phyloP scores from a whole-genome alignment of 2,113 vertebrate genomes.

The Otus sunia region DNA sequence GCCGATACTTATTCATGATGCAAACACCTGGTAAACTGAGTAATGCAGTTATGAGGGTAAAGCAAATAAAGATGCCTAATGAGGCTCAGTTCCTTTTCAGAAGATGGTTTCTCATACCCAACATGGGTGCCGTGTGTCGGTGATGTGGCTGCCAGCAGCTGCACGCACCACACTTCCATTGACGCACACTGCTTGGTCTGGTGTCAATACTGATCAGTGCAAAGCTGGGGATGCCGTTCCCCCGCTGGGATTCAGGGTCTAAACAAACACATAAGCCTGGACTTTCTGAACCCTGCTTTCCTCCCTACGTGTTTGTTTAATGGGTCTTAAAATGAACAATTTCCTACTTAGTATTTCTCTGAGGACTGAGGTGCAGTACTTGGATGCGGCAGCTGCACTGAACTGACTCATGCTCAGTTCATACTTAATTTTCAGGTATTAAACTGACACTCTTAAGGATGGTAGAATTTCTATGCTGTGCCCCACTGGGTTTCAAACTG shows the following conservation, averaged over 20 bases:
- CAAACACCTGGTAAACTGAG: neutral
- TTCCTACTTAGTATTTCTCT: neutral
- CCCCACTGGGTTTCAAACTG: neutral
- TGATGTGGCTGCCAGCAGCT: neutral
- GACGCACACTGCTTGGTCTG: accelerated
- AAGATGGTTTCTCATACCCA: neutral
- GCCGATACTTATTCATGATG: accelerated
- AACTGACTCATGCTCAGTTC: neutral
- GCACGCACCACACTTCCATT: accelerated
- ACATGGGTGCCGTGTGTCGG: accelerated
- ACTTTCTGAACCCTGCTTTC: neutral
- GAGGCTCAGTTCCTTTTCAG: neutral
- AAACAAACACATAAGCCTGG: neutral
- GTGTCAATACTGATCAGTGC: neutral
- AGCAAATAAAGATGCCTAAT: neutral
- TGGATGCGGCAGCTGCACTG: neutral
- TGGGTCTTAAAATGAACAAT: neutral
- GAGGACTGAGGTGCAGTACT: neutral
- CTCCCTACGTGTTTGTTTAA: accelerated
- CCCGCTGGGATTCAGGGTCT: neutral
- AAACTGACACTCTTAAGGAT: neutral
- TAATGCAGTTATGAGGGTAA: neutral
- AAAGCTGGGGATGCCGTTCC: accelerated
- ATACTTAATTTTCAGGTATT: slow-evolving; percentile 4
- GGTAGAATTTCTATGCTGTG: neutral